A percentile compares a stretch with the other conserved stretches of the same genome.
Conservation (phyloP, 1,140 invertebrate species). For the Ceratosolen solmsi region DNA sequence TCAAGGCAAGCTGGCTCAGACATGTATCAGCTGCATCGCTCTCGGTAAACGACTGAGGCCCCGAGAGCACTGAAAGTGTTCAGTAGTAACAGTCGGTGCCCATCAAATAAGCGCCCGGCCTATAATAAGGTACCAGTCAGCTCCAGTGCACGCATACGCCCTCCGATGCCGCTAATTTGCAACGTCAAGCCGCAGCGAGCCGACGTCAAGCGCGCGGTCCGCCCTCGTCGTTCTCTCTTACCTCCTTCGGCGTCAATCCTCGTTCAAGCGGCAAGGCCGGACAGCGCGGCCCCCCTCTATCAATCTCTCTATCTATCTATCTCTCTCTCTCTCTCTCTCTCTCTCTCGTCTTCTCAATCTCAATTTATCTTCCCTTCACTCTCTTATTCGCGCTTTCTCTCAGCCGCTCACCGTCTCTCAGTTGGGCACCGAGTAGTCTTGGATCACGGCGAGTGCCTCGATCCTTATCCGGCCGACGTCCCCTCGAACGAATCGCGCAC, state of each 20-base stretch:
- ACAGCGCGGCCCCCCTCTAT: background rate
- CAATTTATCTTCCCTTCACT: background rate
- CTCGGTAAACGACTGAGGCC: background rate
- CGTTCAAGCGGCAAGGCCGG: constrained; percentile 1
- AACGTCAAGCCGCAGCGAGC: constrained; percentile 11
- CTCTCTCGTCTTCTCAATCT: background rate
- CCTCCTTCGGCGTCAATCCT: constrained; percentile 20
- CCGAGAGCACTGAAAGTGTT: constrained; percentile 18
- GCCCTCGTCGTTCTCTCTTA: constrained; percentile 18
- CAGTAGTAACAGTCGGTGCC: constrained; percentile 27
- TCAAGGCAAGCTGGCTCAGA: constrained; percentile 30
- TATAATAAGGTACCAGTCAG: constrained; percentile 26
- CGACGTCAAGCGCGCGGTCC: constrained; percentile 10
- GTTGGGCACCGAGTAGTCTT: background rate
- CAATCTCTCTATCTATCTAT: background rate
- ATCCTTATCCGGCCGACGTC: background rate
- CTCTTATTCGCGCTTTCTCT: background rate
- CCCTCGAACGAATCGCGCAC: background rate
- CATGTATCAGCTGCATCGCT: constrained; percentile 25
- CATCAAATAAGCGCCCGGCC: constrained; percentile 19
- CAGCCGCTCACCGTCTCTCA: too few relatives aligned
- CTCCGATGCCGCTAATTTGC: constrained; percentile 28
- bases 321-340: background rate
- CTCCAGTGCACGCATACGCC: constrained; percentile 18
- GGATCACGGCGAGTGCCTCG: background rate